phyloP scores from a whole-genome alignment of 30 jellyfish, hydroid and myxozoan genomes.

The Aurelia aurita region DNA sequence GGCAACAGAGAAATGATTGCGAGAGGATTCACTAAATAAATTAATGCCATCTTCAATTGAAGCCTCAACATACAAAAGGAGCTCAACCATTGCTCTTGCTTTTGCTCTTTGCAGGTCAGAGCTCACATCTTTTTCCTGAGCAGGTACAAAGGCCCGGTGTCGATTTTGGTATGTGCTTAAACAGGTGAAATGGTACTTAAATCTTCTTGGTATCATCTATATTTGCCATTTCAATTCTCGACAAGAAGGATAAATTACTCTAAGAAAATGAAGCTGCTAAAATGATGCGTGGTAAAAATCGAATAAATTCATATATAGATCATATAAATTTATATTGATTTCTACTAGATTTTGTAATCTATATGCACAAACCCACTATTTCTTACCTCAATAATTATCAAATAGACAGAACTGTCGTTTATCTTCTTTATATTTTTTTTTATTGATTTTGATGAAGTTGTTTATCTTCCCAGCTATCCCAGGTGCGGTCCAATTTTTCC shows the following conservation, averaged over 20 bases:
- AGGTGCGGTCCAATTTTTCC: conserved; percentile 6
- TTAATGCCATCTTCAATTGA: conserved; percentile 8
- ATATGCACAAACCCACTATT: too few species aligned
- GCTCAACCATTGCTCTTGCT: conserved; percentile 32
- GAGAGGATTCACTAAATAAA: conserved; percentile 6
- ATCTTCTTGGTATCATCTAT: too few species aligned
- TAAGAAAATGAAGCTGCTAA: too few species aligned
- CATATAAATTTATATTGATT: too few species aligned
- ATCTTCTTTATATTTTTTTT: too few species aligned
- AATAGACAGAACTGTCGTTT: too few species aligned
- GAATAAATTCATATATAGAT: too few species aligned
- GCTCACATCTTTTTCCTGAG: conserved; percentile 3
- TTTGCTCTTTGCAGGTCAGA: conserved; percentile 29
- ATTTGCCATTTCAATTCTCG: too few species aligned
- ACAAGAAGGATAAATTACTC: too few species aligned
- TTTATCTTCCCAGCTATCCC: neutral
- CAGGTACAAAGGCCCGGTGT: conserved; percentile 14
- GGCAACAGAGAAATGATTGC: conserved; percentile 17
- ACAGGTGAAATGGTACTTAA: conserved; percentile 17
- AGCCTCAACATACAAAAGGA: conserved; percentile 9
- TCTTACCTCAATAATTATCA: too few species aligned
- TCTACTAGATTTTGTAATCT: too few species aligned
- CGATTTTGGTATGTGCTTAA: conserved; percentile 7
- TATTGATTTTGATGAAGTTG: neutral
- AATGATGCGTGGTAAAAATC: too few species aligned